These are phyloP conservation scores for Dolichotis patagonum DNA, from an alignment of 2,113 vertebrate genomes.

Conservation along the genomic window DNA sequence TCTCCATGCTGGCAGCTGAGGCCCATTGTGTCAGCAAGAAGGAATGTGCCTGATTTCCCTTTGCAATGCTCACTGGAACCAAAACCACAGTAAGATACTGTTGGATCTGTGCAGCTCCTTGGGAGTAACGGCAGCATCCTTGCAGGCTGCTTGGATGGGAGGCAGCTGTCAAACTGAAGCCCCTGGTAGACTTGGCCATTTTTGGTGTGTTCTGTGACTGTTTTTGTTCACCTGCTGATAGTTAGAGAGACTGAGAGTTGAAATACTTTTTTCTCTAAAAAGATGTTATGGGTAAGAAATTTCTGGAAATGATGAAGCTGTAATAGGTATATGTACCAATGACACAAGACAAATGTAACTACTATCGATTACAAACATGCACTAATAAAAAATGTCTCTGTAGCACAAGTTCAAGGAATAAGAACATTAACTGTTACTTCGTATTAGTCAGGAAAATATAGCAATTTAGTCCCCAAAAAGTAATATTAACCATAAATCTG, in stretches of 20 bases:
- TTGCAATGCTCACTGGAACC: constrained; percentile 74
- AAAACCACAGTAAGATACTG: constrained; percentile 51
- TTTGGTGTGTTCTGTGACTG: neutral
- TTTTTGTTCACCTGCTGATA: constrained; percentile 40
- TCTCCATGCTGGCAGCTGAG: constrained; percentile 79
- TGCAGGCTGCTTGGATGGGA: constrained; percentile 69
- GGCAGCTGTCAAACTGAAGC: constrained; percentile 79
- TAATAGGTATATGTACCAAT: neutral
- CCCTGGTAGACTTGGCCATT: constrained; percentile 36
- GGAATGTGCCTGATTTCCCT: constrained; percentile 82
- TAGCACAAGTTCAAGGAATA: constrained; percentile 21
- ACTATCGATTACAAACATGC: neutral
- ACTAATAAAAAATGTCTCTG: neutral
- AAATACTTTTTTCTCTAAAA: constrained; percentile 26
- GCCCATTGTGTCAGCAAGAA: constrained; percentile 77
- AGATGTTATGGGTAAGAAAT: neutral
- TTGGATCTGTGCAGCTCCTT: constrained; percentile 59
- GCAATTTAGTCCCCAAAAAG: neutral
- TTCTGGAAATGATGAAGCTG: neutral
- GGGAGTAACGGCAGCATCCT: constrained; percentile 58
- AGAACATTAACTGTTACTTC: neutral
- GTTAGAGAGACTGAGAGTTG: constrained; percentile 1
- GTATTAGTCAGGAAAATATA: constrained; percentile 37
- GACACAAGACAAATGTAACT: neutral
- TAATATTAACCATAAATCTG: constrained; percentile 38